A percentile compares a stretch with the other conserved stretches of the same genome.
Conservation (phyloP, 2,113 vertebrate genomes). For the Oreotragus oreotragus region DNA sequence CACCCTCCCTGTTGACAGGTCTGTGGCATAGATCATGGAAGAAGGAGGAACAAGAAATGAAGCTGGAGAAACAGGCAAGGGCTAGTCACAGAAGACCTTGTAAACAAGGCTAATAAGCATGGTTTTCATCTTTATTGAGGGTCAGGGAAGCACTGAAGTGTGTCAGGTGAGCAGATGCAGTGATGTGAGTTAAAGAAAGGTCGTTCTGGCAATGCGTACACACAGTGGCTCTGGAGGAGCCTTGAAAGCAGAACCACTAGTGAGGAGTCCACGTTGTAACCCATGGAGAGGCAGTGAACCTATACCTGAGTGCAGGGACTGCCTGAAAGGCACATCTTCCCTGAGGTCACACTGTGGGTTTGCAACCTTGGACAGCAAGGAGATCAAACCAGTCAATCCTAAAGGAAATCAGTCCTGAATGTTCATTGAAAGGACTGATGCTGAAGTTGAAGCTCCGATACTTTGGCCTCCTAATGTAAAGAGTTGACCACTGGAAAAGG, state of each 20-base stretch:
- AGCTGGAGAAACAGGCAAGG: background rate
- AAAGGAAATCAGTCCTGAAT: background rate
- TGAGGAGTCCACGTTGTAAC: background rate
- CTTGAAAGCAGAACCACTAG: background rate
- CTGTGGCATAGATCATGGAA: background rate
- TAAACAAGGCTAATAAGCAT: background rate
- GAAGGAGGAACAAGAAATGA: background rate
- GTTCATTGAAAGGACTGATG: background rate
- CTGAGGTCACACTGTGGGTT: background rate
- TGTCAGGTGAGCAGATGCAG: background rate
- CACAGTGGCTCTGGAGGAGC: rapidly evolving
- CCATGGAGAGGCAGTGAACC: background rate
- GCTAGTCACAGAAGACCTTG: background rate
- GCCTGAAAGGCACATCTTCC: background rate
- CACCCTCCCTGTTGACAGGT: too few species aligned
- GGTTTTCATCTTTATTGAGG: background rate
- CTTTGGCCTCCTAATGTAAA: background rate
- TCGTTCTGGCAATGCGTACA: background rate
- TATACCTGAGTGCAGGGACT: background rate
- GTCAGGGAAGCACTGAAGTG: background rate
- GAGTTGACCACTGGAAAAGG: background rate
- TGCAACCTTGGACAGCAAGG: background rate
- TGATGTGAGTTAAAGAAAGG: background rate
- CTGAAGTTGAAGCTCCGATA: background rate
- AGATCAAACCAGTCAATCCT: background rate